These are phyloP conservation scores for Struthidea cinerea DNA, from an alignment of 2,113 vertebrate species.

Conservation along the genomic window DNA sequence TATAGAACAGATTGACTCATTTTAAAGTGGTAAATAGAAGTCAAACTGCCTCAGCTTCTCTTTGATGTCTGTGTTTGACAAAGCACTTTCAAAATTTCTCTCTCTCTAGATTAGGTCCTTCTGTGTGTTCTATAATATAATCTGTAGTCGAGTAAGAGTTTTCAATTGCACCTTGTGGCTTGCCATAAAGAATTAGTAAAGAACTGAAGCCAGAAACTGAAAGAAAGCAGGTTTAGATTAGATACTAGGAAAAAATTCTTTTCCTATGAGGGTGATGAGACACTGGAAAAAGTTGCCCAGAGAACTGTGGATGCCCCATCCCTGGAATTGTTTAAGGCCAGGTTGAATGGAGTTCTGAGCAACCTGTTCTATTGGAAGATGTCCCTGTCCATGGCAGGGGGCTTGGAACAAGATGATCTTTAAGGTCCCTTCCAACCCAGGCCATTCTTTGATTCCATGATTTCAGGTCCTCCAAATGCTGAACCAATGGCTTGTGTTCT, in stretches of 20 bases:
- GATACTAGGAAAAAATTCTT: neutral
- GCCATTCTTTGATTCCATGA: neutral
- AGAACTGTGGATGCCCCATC: neutral
- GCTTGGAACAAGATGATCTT: neutral
- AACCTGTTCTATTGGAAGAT: neutral
- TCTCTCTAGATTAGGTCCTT: neutral
- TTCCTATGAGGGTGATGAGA: neutral
- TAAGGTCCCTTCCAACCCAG: neutral
- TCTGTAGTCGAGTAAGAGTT: neutral
- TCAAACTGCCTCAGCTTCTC: neutral
- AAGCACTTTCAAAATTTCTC: neutral
- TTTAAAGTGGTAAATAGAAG: neutral
- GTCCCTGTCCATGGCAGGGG: neutral
- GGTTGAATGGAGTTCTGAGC: neutral
- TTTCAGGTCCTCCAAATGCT: neutral
- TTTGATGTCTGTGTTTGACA: neutral
- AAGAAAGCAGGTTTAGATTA: neutral
- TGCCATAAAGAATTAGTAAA: neutral
- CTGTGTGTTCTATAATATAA: neutral
- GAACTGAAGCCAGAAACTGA: neutral
- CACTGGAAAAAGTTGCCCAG: neutral
- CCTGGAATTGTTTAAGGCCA: neutral
- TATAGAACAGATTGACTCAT: neutral
- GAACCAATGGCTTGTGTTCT: neutral
- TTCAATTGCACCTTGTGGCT: neutral